Base-by-base conservation (phyloP, 2,888 invertebrate genomes). In the Plebejus melissa region DNA sequence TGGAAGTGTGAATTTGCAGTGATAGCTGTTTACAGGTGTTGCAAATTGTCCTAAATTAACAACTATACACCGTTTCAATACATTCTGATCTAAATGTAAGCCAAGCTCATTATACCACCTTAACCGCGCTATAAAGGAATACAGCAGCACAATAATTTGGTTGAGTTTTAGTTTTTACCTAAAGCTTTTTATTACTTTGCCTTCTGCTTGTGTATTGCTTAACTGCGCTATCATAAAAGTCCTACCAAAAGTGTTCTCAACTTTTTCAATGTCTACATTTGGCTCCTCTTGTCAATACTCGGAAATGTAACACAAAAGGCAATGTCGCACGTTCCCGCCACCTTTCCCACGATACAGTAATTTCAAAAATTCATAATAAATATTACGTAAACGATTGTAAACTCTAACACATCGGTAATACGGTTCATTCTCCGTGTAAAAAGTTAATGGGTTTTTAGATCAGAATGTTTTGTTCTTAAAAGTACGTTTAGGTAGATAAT, bases 261-360 rank as follows among this genome's bases (percentile, higher is more conserved):
- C 41, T 46, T 65, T 65, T 50, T n/a, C 32, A 36, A 28, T 38
- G 76, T 74, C 75, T 75, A 74, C 69, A 76, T 76, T 69, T 75
- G 76, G 77, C 75, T 78, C 70, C 77, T 78, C 77, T 76, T 75
- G 78, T 54, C 75, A 70, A 50, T 78, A 82, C 80, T 81, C 77
- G 77, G 82, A 80, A 80, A 78, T 76, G 83, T 78, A 80, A 79
- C 85, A 89, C 87, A 88, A 88, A 86, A 85, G 86, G 86, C 84
- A 89, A 90, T 90, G 90, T 90, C 85, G 87, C 88, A 90, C 90
- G 86, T 85, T 88, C 86, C 82, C 81, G 84, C 77, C 79, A 81
- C 77, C 79, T 82, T 91, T 91, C 91, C 87, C 92, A 91, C 91
- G 91, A 76, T 79, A 78, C 78, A 77, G 76, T 78, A 74, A 78